Base-by-base conservation (phyloP, 2,888 invertebrate species). In the Oscheius sp. region DNA sequence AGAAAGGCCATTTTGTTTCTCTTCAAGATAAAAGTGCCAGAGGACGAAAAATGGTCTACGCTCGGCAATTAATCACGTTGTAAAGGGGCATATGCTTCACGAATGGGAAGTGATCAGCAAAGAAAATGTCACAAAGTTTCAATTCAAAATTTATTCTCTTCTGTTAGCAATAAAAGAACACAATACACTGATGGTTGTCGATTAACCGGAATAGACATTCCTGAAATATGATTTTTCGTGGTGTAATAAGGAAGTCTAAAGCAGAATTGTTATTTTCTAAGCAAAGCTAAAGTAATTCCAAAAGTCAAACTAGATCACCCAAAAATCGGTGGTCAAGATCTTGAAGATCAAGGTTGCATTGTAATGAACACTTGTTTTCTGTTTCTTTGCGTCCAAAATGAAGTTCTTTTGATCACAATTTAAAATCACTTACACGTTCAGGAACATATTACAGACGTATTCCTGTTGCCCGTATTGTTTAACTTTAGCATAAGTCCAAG, bases 401-500 rank as follows among this genome's bases (percentile, higher is more conserved):
- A 5, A 4, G 12, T 27, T 12, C 29, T 20, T 10, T 27, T 12
- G 25, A 6, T 27, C 10, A 27, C 20, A 48, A 52, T 2, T 2
- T 29, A 25, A 6, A 45, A 17, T 6, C 17, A 64, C 48, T 29
- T 53, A 65, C 65, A 39, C 31, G 23, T 65, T 65, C 29, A 65
- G 17, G 42, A 33, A 39, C 15, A 65, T 17, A n/a, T n/a, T 25
- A 20, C 65, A 65, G 27, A 65, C 1, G 31, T 15, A 33, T 15
- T 52, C 52, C 12, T 52, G 20, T 27, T 53, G 31, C 42, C 65
- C 65, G 29, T 53, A 65, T 33, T 65, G 65, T 31, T 65, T 65
- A 20, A 65, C 53, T 6, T 15, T 53, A 12, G 65, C 42, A 5
- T 25, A 31, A 5, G 34, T 33, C 23, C n/a, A 65, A 20, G 20